Conservation (phyloP, 37 sponge, comb jelly and placozoan species). For the Oopsacas minuta region DNA sequence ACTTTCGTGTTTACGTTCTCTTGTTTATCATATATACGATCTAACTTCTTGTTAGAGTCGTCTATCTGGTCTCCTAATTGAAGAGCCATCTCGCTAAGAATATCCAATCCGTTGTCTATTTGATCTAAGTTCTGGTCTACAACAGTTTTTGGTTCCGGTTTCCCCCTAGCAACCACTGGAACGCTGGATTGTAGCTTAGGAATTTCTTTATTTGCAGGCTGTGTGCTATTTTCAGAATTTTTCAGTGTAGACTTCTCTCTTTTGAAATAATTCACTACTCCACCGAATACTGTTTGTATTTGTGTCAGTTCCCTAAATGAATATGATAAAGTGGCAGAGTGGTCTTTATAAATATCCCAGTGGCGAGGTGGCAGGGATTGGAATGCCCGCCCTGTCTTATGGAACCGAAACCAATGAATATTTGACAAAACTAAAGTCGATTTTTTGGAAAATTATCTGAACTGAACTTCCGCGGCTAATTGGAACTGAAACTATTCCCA, state of each 20-base stretch:
- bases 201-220: not conserved
- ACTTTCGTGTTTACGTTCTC: constrained; percentile 1
- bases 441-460: too few species aligned
- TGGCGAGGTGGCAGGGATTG: too few species aligned
- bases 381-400: too few species aligned
- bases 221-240: not conserved
- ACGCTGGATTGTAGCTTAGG: not conserved
- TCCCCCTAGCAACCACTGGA: not conserved
- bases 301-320: not conserved
- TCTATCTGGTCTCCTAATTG: not conserved
- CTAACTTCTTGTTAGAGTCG: not conserved
- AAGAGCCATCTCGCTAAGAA: not conserved
- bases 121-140: constrained; percentile 11
- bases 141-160: not conserved
- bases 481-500: too few species aligned
- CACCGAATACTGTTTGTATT: not conserved
- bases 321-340: too few species aligned
- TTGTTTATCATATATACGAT: not conserved
- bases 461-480: too few species aligned
- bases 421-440: too few species aligned
- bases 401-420: too few species aligned
- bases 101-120: not conserved
- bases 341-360: too few species aligned
- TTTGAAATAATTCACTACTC: not conserved
- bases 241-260: not conserved